Conservation (phyloP, 2,888 invertebrate genomes). For the Chymomyza caudatula region DNA sequence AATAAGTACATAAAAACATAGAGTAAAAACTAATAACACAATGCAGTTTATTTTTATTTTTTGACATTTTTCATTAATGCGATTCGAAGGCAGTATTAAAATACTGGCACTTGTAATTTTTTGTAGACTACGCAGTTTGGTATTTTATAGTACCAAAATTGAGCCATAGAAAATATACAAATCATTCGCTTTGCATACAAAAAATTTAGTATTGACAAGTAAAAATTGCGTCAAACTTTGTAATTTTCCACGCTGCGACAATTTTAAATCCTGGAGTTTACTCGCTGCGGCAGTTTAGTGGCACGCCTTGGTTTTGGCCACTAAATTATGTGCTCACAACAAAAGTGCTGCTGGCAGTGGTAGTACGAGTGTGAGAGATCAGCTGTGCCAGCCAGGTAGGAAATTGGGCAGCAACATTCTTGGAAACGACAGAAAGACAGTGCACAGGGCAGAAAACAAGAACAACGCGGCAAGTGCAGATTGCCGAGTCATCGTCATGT, state of each 20-base stretch:
- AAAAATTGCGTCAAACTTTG: conserved; percentile 9
- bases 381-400: conserved; percentile 12
- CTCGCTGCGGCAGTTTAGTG: too few relatives aligned
- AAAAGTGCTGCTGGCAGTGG: background rate
- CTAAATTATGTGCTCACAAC: conserved; percentile 9
- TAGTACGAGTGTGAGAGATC: conserved; percentile 12
- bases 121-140: conserved; percentile 15
- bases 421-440: conserved; percentile 24
- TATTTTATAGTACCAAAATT: conserved; percentile 34
- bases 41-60: background rate
- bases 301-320: background rate
- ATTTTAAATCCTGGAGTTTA: background rate
- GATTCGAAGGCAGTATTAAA: conserved; percentile 33
- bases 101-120: conserved; percentile 22
- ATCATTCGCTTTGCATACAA: conserved; percentile 54
- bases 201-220: conserved; percentile 41
- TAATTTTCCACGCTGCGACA: background rate
- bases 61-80: conserved; percentile 25
- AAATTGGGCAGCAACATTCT: conserved; percentile 11
- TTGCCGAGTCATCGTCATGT: conserved; percentile 77
- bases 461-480: conserved; percentile 30
- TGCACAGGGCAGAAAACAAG: conserved; percentile 48
- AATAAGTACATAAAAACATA: background rate
- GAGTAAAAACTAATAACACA: background rate
- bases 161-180: conserved; percentile 58